A percentile compares a stretch with the other conserved stretches of the same genome.
These are phyloP conservation scores for Protosalanx chinensis DNA, from an alignment of 2,797 vertebrate genomes.

Conservation along the genomic window DNA sequence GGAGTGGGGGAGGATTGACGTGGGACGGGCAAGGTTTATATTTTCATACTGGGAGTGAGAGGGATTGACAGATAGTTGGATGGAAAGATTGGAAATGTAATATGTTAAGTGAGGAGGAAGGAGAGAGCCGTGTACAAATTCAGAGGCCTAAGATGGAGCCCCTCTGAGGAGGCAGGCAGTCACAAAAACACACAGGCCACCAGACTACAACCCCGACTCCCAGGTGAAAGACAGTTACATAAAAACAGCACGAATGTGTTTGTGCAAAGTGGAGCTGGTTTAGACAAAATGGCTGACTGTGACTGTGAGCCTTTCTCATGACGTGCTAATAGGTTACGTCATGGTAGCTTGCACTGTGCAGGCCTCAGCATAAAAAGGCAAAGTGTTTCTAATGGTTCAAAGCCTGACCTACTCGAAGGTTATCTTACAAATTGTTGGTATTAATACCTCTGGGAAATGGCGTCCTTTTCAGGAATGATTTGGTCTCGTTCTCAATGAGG, in stretches of 20 bases:
- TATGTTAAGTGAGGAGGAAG: constrained; percentile 23
- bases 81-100: constrained; percentile 36
- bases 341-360: background rate
- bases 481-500: background rate
- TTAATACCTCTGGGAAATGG: background rate
- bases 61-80: constrained; percentile 14
- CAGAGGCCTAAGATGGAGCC: background rate
- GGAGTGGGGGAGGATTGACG: background rate
- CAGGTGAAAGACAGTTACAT: background rate
- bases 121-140: constrained; percentile 4
- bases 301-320: background rate
- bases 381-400: background rate
- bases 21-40: background rate
- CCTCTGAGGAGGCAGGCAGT: background rate
- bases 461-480: background rate
- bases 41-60: background rate
- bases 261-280: background rate
- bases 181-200: background rate
- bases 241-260: background rate
- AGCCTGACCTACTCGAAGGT: constrained; percentile 4
- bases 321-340: background rate
- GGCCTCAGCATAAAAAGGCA: constrained; percentile 1
- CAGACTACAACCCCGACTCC: background rate
- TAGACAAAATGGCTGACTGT: background rate
- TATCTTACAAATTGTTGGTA: background rate